phyloP scores from a whole-genome alignment of 2,113 vertebrate genomes.

The Petromus typicus region DNA sequence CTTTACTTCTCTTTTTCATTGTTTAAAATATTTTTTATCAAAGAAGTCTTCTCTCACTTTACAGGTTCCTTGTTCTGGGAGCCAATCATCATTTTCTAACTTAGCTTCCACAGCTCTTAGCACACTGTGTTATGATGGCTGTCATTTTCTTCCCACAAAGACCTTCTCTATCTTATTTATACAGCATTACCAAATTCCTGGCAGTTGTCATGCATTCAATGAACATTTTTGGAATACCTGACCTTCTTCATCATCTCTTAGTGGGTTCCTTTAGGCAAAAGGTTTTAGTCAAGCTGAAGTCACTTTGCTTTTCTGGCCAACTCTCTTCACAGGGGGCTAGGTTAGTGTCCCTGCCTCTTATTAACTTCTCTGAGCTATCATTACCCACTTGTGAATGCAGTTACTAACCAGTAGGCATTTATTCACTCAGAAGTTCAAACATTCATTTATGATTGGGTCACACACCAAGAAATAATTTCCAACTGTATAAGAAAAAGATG shows the following conservation, averaged over 20 bases:
- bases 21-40: not conserved
- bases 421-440: not conserved
- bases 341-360: not conserved
- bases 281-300: not conserved
- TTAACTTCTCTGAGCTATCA: not conserved
- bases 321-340: not conserved
- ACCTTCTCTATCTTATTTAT: not conserved
- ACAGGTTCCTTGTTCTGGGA: not conserved
- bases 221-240: not conserved
- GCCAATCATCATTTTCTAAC: not conserved
- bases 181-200: not conserved
- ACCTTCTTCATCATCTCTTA: not conserved
- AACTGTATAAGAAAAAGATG: not conserved
- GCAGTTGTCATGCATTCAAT: not conserved
- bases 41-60: not conserved
- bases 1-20: not conserved
- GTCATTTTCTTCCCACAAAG: not conserved
- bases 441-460: not conserved
- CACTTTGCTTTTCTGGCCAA: not conserved
- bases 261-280: not conserved
- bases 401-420: not conserved
- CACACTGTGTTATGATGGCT: not conserved
- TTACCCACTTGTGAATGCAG: not conserved
- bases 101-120: not conserved
- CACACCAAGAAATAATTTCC: not conserved